Evolutionary conservation across 2,888 invertebrate genomes (phyloP).

Genomic region (Stramonita haemastoma): DNA sequence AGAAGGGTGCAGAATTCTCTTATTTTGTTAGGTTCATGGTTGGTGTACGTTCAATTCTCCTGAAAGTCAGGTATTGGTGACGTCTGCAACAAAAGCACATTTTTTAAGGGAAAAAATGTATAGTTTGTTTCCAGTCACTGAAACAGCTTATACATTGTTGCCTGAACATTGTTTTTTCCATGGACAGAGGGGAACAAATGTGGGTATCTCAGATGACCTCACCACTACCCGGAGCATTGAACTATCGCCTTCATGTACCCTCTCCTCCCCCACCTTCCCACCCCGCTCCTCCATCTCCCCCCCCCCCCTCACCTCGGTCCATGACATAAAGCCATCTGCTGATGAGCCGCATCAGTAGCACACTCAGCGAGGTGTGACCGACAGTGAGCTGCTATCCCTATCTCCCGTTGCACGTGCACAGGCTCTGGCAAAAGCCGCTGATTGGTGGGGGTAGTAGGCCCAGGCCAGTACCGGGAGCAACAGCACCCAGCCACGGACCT

Average conservation of each 20-base stretch:
- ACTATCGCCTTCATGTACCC: neutral
- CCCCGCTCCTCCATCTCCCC: neutral
- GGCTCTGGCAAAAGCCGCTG: neutral
- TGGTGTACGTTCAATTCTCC: too few species aligned
- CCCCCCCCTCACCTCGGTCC: neutral
- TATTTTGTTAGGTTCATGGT: too few species aligned
- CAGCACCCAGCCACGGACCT: neutral
- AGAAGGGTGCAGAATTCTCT: too few species aligned
- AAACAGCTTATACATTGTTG: too few species aligned
- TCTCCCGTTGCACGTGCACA: constrained; percentile 9
- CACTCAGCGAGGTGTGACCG: neutral
- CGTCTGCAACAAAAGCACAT: too few species aligned
- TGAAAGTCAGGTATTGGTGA: too few species aligned
- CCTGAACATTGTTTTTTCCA: too few species aligned
- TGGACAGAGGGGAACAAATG: neutral
- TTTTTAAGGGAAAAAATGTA: too few species aligned
- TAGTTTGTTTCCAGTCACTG: too few species aligned
- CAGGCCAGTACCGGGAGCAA: neutral
- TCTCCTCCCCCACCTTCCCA: neutral
- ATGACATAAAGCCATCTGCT: neutral
- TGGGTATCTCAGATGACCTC: neutral
- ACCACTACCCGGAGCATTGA: neutral
- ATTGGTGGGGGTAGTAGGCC: neutral
- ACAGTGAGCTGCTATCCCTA: constrained; percentile 18
- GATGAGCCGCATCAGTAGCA: constrained; percentile 3